phyloP scores from a whole-genome alignment of 2,113 vertebrate genomes.

The Trichechus manatus region DNA sequence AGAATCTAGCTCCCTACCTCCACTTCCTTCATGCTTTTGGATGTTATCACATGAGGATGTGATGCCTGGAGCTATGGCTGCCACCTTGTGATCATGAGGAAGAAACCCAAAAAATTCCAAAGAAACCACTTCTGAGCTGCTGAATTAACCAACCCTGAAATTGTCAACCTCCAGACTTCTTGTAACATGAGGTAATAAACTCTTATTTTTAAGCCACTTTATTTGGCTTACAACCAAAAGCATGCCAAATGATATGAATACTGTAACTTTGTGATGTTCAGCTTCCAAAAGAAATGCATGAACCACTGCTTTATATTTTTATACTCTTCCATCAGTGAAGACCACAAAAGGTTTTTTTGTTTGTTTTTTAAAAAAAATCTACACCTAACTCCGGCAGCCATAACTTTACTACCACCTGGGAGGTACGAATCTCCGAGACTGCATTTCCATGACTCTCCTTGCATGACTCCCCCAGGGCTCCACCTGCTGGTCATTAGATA shows the following conservation, averaged over 20 bases:
- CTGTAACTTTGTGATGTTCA: neutral
- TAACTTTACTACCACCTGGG: neutral
- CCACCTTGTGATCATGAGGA: neutral
- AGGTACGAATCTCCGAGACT: neutral
- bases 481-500: neutral
- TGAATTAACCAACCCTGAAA: slow-evolving; percentile 16
- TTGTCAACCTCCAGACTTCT: neutral
- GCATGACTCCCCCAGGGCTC: neutral
- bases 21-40: neutral
- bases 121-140: neutral
- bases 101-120: neutral
- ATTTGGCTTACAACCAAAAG: neutral
- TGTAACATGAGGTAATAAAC: neutral
- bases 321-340: neutral
- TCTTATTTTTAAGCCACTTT: neutral
- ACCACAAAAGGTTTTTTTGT: neutral
- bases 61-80: neutral
- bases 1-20: neutral
- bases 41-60: neutral
- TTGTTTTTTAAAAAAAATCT: neutral
- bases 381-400: neutral
- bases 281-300: neutral
- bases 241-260: neutral
- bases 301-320: neutral
- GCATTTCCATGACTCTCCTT: neutral